These are phyloP conservation scores for Erythrocercus mccallii DNA, from an alignment of 2,113 vertebrate species.

Conservation along the genomic window DNA sequence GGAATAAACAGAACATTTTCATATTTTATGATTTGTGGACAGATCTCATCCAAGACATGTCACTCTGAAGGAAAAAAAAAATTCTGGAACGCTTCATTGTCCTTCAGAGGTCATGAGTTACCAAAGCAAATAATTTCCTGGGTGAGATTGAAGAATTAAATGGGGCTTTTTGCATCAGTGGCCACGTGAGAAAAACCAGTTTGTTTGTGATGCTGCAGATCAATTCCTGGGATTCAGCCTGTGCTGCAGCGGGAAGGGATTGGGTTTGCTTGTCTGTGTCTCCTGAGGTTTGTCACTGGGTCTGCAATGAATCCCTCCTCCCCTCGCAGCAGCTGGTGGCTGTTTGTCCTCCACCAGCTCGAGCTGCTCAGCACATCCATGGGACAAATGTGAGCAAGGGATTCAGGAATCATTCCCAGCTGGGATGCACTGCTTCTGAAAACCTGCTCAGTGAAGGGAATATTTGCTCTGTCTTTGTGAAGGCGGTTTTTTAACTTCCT, in stretches of 20 bases:
- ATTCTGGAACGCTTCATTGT: not conserved
- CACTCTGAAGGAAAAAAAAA: not conserved
- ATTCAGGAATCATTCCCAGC: not conserved
- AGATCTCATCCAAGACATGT: not conserved
- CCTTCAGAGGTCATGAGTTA: not conserved
- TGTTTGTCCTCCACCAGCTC: not conserved
- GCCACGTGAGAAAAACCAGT: not conserved
- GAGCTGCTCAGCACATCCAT: not conserved
- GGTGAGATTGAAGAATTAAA: not conserved
- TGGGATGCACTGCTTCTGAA: rapidly evolving
- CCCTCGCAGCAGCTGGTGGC: rapidly evolving
- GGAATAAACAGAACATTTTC: not conserved
- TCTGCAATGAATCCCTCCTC: not conserved
- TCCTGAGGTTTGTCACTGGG: not conserved
- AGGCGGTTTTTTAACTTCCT: not conserved
- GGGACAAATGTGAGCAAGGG: not conserved
- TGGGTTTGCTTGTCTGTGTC: not conserved
- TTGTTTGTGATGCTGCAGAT: not conserved
- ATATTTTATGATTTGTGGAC: not conserved
- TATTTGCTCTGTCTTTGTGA: not conserved
- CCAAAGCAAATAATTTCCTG: not conserved
- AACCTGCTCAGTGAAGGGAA: not conserved
- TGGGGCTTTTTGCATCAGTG: not conserved
- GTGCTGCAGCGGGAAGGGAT: not conserved
- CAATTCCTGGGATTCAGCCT: not conserved